Conservation (phyloP, 2,113 vertebrate genomes). For the Hippopotamus amphibius region DNA sequence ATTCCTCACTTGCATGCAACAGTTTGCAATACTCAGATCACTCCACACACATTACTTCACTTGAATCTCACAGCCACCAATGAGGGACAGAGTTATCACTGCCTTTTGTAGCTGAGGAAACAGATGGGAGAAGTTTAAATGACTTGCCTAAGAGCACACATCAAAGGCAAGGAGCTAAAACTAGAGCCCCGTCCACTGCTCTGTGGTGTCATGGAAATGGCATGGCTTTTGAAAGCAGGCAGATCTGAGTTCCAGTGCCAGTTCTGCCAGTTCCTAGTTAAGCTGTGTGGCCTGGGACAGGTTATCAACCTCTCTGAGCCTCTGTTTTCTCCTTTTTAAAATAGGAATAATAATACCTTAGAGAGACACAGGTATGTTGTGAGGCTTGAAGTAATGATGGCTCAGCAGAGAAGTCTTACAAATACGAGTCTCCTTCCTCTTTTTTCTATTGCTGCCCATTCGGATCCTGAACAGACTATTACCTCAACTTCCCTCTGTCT, state of each 20-base stretch:
- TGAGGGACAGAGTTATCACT: neutral
- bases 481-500: neutral
- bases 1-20: rapidly evolving
- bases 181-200: neutral
- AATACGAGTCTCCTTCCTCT: neutral
- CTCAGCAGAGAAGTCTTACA: neutral
- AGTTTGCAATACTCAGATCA: neutral
- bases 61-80: neutral
- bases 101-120: neutral
- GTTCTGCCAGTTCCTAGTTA: neutral
- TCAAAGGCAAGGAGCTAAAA: neutral
- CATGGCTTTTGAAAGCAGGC: neutral
- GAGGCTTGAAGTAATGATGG: too few relatives aligned
- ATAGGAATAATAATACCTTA: neutral
- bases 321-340: neutral
- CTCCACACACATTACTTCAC: neutral
- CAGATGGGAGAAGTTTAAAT: neutral
- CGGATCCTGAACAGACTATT: neutral
- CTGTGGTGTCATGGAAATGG: neutral
- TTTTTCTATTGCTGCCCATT: neutral
- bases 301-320: neutral
- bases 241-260: neutral
- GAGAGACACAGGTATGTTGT: neutral
- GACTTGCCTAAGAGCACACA: neutral
- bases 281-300: neutral